Evolutionary conservation across 2,888 invertebrate genomes (phyloP), one percentile per base, ranked within the genome.

Genomic region (Malthinus flaveolus): DNA sequence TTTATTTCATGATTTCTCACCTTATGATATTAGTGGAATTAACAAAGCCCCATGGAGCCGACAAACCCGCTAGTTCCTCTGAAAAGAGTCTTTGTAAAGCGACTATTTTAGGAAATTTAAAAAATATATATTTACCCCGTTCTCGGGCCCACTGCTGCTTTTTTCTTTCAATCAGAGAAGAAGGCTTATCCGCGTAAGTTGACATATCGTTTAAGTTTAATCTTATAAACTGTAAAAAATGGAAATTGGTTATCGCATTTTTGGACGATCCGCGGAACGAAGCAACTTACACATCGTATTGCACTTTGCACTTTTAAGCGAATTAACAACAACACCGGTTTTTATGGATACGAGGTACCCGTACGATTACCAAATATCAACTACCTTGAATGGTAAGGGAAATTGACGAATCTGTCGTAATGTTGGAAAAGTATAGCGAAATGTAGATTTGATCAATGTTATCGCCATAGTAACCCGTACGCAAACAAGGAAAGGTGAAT

Each of bases 111-210:
- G 11, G 11, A 31, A 46, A 39, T 44, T 37, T 9, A 34, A 10
- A 34, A 42, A 46, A 34, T 8, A n/a, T 46, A n/a, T 8, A 12
- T 35, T 78, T 82, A 95, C 95, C 95, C 86, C 88, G 86, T 83
- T 96, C 95, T 79, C 85, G 87, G 69, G 93, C 94, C 95, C 95
- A 95, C 85, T 96, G 95, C 73, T 90, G 84, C 78, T 89, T 89
- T 80, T 95, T 95, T 80, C 90, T 87, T 82, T 95, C 93, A 72
- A 94, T 83, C 75, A 93, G 81, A 65, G 91, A 87, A 63, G 74
- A 63, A n/a, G 72, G 68, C 56, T 71, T 73, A 48, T 69, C 59
- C 39, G 61, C 61, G 59, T 65, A 69, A n/a, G 66, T 64, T 57
- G 72, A 73, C 77, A 77, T 76, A 66, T 59, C 59, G 54, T 49